A percentile compares a stretch with the other conserved stretches of the same genome.
Conservation (phyloP, 92 coral and sea anemone genomes). For the Bergia puertoricense region DNA sequence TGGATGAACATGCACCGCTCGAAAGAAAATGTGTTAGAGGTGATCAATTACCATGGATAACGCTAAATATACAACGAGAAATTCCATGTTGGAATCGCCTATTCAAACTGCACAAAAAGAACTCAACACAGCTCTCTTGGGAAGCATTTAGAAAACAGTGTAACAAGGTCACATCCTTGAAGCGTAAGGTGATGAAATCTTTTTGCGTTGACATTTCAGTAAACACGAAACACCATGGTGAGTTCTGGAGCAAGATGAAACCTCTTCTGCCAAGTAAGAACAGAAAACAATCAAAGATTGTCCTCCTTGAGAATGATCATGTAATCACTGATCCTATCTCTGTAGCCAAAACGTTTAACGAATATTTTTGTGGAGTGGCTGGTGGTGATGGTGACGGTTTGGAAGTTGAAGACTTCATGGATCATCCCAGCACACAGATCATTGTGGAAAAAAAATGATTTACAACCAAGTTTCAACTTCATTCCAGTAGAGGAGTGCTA, state of each 20-base stretch:
- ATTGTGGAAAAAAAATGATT: not conserved
- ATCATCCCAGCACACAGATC: not conserved
- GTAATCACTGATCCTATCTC: constrained; percentile 50
- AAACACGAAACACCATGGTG: constrained; percentile 61
- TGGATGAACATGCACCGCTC: constrained; percentile 59
- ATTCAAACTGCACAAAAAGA: constrained; percentile 42
- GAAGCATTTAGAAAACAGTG: constrained; percentile 46
- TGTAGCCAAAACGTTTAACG: constrained; percentile 48
- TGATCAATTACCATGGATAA: constrained; percentile 77
- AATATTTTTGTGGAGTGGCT: constrained; percentile 56
- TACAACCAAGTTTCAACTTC: not conserved
- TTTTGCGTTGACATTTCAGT: constrained; percentile 46
- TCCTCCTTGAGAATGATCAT: constrained; percentile 48
- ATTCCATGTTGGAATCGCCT: constrained; percentile 49
- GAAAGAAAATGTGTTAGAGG: constrained; percentile 55
- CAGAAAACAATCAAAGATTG: not conserved
- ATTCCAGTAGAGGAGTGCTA: not conserved
- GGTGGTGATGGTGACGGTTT: constrained; percentile 30
- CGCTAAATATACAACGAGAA: constrained; percentile 48
- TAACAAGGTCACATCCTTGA: constrained; percentile 51
- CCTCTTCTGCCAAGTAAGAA: not conserved
- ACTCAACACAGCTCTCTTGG: constrained; percentile 53
- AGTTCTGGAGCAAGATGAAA: constrained; percentile 53
- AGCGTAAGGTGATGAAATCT: constrained; percentile 50
- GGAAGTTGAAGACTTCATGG: not conserved